Evolutionary conservation across 1,140 invertebrate species (phyloP), one percentile per base, ranked within the genome.

Genomic region (Maconellicoccus hirsutus): DNA sequence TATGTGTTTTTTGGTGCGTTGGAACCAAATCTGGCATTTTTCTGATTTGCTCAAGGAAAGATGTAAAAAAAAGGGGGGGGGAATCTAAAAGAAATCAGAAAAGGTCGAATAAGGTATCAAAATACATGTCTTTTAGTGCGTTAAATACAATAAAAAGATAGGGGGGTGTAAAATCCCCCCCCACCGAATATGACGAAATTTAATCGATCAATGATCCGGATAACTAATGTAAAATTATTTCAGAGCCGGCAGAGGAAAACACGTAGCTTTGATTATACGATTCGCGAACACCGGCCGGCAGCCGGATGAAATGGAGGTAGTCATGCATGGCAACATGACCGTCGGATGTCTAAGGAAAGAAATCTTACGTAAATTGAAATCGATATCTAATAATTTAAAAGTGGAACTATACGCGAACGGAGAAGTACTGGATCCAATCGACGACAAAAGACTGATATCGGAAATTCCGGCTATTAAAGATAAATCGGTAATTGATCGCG

Each of bases 271-370:
- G 26, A 86, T 91, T 72, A 87, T 97, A 75, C 84, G 94, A 77
- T 94, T 97, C 80, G 91, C 92, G 75, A 93, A 89, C 80, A 91
- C 93, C 75, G 91, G 89, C 74, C 83, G 93, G 72, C 91, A 91
- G 78, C 23, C 70, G 23, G 95, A 98, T 74, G 95, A 98, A 78
- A 84, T 96, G 75, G 94, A 98, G 79, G 81, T 98, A 59, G 89
- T 86, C 77, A 96, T 94, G 61, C 96, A 98, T 80, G 91, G 88
- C 66, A 97, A 98, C 79, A 95, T 98, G 78, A 97, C 94, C 1
- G 81, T 96, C 71, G 88, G 89, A 71, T 87, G 89, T 59, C 81
- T 96, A 70, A 83, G 91, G 72, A 81, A 90, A 72, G 86, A 89
- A 75, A 86, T 94, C 75, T 78, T 93, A 70, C 82, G 87, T 72